Base-by-base conservation (phyloP, 2,797 vertebrate species). In the Sebastolobus alascanus region DNA sequence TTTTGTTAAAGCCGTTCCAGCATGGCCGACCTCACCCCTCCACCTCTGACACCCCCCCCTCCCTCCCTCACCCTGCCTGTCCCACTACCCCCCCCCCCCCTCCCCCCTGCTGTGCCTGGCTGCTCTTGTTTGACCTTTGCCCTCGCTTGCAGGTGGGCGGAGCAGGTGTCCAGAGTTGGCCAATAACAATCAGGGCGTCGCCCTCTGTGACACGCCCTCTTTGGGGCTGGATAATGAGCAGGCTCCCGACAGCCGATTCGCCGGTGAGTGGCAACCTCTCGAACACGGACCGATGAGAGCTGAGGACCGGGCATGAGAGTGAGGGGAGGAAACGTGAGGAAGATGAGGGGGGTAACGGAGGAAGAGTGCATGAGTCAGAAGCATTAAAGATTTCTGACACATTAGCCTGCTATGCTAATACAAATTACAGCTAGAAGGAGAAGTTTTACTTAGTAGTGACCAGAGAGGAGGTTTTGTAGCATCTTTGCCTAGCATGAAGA, bases 161-260 rank as follows among this genome's bases (percentile, higher is more conserved):
- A 97, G 94, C 94, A 96, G 95, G 95, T 97, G 97, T 97, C 96
- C 97, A 96, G 98, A 97, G 96, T 98, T 97, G 98, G 97, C 98
- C 97, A 99, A 99, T 98, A 99, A 99, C 97, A 99, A 99, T 99
- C 97, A 97, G 96, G 95, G 97, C 96, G 95, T 96, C 96, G 92
- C 93, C 93, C 95, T 91, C 92, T 96, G 94, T 94, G 96, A 96
- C 94, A 97, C 96, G 96, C 96, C 97, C 94, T 97, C 96, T 97
- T 96, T 97, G 97, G 97, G 97, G 96, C 96, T 99, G 98, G 98
- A 99, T 97, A 99, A 99, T 98, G 97, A 98, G 96, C 97, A 97
- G 96, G 97, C 97, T 97, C 95, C 97, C 96, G 96, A 99, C 95
- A 96, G 96, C 97, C 96, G 97, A 97, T 97, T 98, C 94, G 96